A percentile compares a stretch with the other conserved stretches of the same genome.
Evolutionary conservation across 2,797 vertebrate species (phyloP).

Genomic region (Oophaga sylvatica): DNA sequence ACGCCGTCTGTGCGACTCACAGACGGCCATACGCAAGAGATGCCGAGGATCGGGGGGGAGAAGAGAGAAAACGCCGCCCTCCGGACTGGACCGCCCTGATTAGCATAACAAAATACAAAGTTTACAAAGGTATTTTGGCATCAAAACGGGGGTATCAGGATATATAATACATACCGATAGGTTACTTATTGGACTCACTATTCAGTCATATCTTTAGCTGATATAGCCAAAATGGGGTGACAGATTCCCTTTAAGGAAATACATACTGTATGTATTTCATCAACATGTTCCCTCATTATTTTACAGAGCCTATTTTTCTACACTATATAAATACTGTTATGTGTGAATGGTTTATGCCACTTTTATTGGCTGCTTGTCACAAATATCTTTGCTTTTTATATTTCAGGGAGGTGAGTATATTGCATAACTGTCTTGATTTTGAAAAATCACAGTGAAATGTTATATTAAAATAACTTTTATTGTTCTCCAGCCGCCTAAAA

Average conservation of each 20-base stretch:
- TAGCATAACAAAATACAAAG: too few relatives aligned
- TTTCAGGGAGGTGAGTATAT: not conserved
- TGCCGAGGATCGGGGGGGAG: too few relatives aligned
- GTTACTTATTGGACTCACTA: too few relatives aligned
- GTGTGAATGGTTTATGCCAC: constrained; percentile 9
- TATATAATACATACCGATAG: too few relatives aligned
- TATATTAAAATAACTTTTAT: not conserved
- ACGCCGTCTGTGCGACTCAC: too few relatives aligned
- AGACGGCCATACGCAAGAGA: too few relatives aligned
- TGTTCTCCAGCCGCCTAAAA: not conserved
- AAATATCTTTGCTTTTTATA: not conserved
- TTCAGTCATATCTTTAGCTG: too few relatives aligned
- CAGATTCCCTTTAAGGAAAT: not conserved
- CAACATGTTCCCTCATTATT: not conserved
- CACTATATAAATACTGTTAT: not conserved
- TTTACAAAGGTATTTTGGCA: too few relatives aligned
- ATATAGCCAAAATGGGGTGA: too few relatives aligned
- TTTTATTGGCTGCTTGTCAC: not conserved
- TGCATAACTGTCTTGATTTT: not conserved
- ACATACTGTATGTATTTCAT: not conserved
- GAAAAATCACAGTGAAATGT: not conserved
- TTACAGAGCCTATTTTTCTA: not conserved
- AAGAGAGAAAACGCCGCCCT: too few relatives aligned
- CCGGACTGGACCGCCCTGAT: too few relatives aligned
- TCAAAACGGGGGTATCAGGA: too few relatives aligned